Conservation (phyloP, 2,113 vertebrate genomes). For the Tyto alba region DNA sequence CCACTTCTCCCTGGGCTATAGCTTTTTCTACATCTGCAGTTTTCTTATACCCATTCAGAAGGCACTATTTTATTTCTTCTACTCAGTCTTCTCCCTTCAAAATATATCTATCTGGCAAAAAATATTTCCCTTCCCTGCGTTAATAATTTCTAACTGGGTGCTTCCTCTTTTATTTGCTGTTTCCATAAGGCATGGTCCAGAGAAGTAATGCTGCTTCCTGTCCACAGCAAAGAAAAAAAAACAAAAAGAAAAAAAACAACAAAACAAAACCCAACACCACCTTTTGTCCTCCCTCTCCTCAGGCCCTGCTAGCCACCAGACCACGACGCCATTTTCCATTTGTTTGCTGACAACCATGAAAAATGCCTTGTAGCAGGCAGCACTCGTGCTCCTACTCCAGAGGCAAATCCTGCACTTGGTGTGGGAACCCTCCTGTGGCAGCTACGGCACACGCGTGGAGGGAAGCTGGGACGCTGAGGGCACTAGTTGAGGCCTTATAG, state of each 20-base stretch:
- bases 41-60: neutral
- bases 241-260: rapidly evolving
- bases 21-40: neutral
- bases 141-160: neutral
- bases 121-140: neutral
- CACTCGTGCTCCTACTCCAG: neutral
- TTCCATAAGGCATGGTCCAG: neutral
- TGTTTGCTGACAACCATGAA: too few species aligned
- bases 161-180: neutral
- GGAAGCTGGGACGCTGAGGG: neutral
- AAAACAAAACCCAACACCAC: neutral
- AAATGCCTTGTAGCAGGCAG: neutral
- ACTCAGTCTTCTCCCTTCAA: neutral
- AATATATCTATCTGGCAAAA: neutral
- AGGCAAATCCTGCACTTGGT: neutral
- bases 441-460: rapidly evolving
- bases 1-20: neutral
- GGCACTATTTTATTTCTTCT: neutral
- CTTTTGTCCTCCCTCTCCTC: neutral
- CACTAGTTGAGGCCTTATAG: rapidly evolving
- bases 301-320: neutral
- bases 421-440: neutral
- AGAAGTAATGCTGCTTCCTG: neutral
- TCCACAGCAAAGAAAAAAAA: neutral
- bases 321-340: neutral